Evolutionary conservation across 2,888 invertebrate species (phyloP), one percentile per base, ranked within the genome.

Genomic region (Agrotis segetum): DNA sequence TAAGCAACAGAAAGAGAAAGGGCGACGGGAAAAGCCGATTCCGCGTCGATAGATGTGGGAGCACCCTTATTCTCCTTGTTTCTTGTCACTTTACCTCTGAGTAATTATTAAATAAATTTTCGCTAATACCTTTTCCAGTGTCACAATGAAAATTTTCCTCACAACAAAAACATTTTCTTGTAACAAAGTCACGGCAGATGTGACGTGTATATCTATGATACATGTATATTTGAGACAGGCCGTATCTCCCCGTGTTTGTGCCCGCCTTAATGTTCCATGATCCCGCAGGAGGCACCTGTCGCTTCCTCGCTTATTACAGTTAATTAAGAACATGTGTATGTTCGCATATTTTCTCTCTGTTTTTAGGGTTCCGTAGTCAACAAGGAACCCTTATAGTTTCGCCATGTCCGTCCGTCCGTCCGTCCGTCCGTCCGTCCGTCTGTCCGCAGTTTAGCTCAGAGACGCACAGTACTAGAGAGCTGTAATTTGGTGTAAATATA

Each of bases 241-340:
- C 56, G 60, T 81, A 47, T 60, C 34, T 47, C 17, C 46, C 16
- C 49, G 24, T 11, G 19, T 78, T 81, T 60, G 29, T 71, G 24
- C 58, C 19, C 46, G 17, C 59, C 29, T 19, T 69, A 56, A 77
- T 46, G 47, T 71, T 40, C 77, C 60, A 21, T 59, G 58, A 49
- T n/a, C n/a, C n/a, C n/a, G 72, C 55, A 47, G 19, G 49, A 55
- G 44, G 47, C 82, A 77, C 19, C 62, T 72, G 66, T 44, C 66
- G 78, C 66, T 63, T 66, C 65, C 77, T 58, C n/a, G 19, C 59
- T 63, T 71, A 65, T 50, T 60, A 71, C 61, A 71, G 62, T 78
- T 82, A 82, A 82, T 78, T 81, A 78, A 29, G 62, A 56, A 63
- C 62, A 55, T 44, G 55, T 49, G 60, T 74, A 24, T 64, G 47